These are phyloP conservation scores for Isurus oxyrinchus DNA, from an alignment of 2,113 vertebrate species.

Conservation along the genomic window DNA sequence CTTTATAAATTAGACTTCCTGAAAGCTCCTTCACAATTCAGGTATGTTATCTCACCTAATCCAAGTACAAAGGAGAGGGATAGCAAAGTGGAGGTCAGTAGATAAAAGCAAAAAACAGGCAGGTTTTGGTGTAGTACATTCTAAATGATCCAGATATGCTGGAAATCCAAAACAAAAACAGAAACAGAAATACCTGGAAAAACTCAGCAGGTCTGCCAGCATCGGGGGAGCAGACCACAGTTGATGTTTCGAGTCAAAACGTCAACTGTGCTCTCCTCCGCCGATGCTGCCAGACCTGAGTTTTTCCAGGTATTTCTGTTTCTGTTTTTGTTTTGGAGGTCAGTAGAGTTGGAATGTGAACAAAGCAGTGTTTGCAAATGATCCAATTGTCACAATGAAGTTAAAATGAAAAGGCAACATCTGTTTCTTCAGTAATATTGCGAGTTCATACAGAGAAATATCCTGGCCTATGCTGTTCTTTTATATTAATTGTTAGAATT, in stretches of 20 bases:
- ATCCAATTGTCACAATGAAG: background rate
- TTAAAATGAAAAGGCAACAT: background rate
- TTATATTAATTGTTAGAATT: background rate
- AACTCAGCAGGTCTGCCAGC: no score
- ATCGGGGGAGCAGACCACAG: no score
- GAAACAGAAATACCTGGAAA: no score
- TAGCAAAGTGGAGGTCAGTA: background rate
- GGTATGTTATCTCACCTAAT: background rate
- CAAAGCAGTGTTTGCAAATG: background rate
- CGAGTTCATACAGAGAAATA: background rate
- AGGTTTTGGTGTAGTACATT: no score
- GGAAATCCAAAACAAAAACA: no score
- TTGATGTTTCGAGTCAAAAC: no score
- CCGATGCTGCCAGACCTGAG: no score
- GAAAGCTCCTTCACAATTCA: background rate
- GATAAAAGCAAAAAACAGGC: no score
- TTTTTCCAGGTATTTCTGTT: no score
- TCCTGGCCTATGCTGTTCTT: background rate
- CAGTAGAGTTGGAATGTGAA: background rate
- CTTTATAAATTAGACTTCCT: background rate
- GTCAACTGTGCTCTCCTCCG: no score
- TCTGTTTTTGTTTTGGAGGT: background rate
- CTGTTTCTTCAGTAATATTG: background rate
- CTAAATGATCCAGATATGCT: no score
- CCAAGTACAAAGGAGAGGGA: background rate